Evolutionary conservation across 2,797 vertebrate species (phyloP).

Genomic region (Serranus cabrilla): DNA sequence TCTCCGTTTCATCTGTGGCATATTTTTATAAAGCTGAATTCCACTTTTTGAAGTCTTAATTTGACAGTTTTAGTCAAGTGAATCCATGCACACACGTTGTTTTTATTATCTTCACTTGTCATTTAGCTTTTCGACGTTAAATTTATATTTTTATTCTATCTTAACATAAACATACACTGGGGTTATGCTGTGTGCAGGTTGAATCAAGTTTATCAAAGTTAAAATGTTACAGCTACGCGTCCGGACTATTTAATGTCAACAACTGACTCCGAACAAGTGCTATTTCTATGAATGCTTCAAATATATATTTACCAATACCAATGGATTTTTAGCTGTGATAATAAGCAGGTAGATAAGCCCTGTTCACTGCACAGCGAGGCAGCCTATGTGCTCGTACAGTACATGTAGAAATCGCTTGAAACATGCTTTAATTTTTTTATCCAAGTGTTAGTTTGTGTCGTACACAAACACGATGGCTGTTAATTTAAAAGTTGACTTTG

Average conservation of each 20-base stretch:
- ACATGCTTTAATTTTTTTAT: neutral
- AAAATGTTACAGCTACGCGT: slow-evolving; percentile 4
- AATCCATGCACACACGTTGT: neutral
- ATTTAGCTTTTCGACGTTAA: neutral
- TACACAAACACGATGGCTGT: slow-evolving; percentile 5
- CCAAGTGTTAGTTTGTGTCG: slow-evolving; percentile 18
- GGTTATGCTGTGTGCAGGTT: slow-evolving; percentile 2
- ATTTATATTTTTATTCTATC: slow-evolving; percentile 1
- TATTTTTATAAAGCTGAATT: slow-evolving; percentile 53
- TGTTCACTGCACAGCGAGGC: slow-evolving; percentile 30
- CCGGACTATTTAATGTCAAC: slow-evolving; percentile 25
- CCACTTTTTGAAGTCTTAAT: slow-evolving; percentile 20
- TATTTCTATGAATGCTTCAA: slow-evolving; percentile 34
- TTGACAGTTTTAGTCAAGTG: slow-evolving; percentile 34
- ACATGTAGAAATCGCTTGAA: slow-evolving; percentile 41
- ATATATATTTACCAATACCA: slow-evolving; percentile 33
- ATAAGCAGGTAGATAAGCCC: slow-evolving; percentile 53
- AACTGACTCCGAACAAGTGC: slow-evolving; percentile 19
- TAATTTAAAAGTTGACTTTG: neutral
- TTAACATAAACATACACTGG: neutral
- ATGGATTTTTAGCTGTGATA: slow-evolving; percentile 28
- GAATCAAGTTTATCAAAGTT: slow-evolving; percentile 46
- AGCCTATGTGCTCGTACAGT: slow-evolving; percentile 32
- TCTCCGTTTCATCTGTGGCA: slow-evolving; percentile 4
- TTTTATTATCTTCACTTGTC: neutral